Percentiles rank a stretch among this genome's conserved stretches.
phyloP scores from a whole-genome alignment of 1,140 invertebrate genomes.

The Meloidogyne floridensis region DNA sequence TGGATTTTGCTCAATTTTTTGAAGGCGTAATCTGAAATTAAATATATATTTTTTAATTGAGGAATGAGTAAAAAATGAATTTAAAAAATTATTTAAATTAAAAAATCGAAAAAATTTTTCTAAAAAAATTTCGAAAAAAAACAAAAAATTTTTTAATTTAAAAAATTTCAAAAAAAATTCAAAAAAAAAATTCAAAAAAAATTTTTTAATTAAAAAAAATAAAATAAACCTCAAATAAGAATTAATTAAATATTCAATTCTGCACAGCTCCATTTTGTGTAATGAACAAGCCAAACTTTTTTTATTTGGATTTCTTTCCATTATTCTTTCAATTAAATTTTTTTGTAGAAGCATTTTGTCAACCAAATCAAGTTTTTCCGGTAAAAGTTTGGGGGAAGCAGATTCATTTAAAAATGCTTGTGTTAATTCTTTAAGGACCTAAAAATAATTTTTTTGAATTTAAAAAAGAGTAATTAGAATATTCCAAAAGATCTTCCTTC shows the following conservation, averaged over 20 bases:
- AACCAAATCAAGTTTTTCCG: conserved; percentile 41
- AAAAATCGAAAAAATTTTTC: background rate
- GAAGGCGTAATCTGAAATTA: conserved; percentile 25
- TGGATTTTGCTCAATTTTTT: conserved; percentile 45
- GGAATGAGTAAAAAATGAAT: background rate
- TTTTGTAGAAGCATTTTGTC: conserved; percentile 41
- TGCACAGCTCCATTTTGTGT: conserved; percentile 40
- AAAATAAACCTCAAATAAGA: conserved; percentile 38
- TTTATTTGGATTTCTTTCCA: conserved; percentile 33
- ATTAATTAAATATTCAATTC: conserved; percentile 37
- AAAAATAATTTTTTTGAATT: conserved; percentile 1
- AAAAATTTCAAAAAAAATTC: background rate
- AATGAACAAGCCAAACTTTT: conserved; percentile 28
- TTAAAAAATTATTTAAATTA: background rate
- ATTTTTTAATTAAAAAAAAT: conserved; percentile 18
- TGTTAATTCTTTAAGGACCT: conserved; percentile 45
- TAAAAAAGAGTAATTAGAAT: background rate
- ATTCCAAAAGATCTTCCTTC: too few relatives aligned
- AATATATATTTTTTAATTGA: conserved; percentile 9
- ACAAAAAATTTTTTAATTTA: conserved; percentile 18
- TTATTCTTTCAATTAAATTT: conserved; percentile 47
- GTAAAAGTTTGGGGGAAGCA: conserved; percentile 40
- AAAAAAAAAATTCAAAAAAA: conserved; percentile 3
- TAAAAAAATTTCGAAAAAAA: background rate
- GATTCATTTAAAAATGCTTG: conserved; percentile 42